phyloP scores from a whole-genome alignment of 2,888 invertebrate genomes.

The Coremacera marginata region DNA sequence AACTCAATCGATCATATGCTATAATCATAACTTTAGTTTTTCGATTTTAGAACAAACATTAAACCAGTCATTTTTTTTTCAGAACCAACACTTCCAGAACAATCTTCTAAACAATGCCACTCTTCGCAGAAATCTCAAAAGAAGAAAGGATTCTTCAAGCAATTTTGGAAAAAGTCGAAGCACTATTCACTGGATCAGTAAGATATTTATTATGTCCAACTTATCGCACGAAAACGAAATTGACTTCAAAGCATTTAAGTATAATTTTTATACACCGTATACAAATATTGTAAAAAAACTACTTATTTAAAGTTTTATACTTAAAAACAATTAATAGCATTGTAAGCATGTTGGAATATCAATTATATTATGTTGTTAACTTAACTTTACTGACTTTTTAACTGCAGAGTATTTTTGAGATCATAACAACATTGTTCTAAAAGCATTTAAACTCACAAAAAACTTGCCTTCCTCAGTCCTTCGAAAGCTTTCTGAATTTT shows the following conservation, averaged over 20 bases:
- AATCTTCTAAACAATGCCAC: slow-evolving; percentile 19
- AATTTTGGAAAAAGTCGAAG: slow-evolving; percentile 88
- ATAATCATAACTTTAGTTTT: too few relatives aligned
- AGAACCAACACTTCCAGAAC: slow-evolving; percentile 21
- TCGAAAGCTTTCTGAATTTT: too few relatives aligned
- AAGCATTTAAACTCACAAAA: too few relatives aligned
- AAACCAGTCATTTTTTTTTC: neutral
- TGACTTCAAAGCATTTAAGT: slow-evolving; percentile 8
- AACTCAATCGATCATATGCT: too few relatives aligned
- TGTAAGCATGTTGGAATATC: neutral
- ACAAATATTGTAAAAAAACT: neutral
- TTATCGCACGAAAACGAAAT: slow-evolving; percentile 27
- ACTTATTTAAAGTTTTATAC: slow-evolving; percentile 23
- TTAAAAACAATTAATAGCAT: slow-evolving; percentile 1
- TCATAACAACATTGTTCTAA: too few relatives aligned
- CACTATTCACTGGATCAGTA: slow-evolving; percentile 90
- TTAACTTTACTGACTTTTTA: too few relatives aligned
- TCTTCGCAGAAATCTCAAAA: slow-evolving; percentile 72
- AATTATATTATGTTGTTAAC: too few relatives aligned
- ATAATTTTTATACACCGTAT: slow-evolving; percentile 22
- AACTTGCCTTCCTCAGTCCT: too few relatives aligned
- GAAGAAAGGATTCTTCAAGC: slow-evolving; percentile 90
- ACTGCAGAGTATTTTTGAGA: too few relatives aligned
- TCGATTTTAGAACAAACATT: too few relatives aligned
- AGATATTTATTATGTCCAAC: slow-evolving; percentile 26